Base-by-base conservation (phyloP, 1,140 invertebrate species). In the Micrasema minimum region DNA sequence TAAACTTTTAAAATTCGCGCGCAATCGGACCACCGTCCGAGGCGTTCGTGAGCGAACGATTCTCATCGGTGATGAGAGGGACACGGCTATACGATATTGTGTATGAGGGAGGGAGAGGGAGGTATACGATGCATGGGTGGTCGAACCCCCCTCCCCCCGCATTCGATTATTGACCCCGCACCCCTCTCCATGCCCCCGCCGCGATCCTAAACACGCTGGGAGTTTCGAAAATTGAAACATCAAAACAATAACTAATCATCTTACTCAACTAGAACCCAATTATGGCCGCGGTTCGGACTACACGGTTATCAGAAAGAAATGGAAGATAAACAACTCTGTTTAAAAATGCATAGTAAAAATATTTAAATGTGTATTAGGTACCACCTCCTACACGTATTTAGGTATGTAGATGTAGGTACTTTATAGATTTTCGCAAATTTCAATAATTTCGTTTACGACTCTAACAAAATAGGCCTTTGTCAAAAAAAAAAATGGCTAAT, bases 161-260 rank as follows among this genome's bases (percentile, higher is more conserved):
- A 31, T 61, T 61, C 35, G 59, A 64, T 64, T 64, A 64, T 64
- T 18, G 18, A 14, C 41, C 43, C 59, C 26, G 22, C 20, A 20
- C 41, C 22, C 22, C 38, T 18, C 6, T n/a, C 31, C 37, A 14
- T 12, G 9, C 57, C 35, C 14, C 3, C 1, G 16, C 35, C 57
- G 14, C 41, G 11, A 7, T 41, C 41, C 41, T 7, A n/a, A 48
- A 26, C 20, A 14, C 26, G 51, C 66, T 46, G 48, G 48, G 57
- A 59, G 61, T 41, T 45, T 66, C 59, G 65, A 66, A 75, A 75
- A 75, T 75, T 75, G 73, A 75, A 75, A 75, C 73, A 75, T 75
- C 73, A 75, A 75, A 75, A 75, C 69, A 75, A 75, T 75, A 75
- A 75, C 73, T 75, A 75, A 75, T 75, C 73, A 75, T 72, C 66